Percentiles rank a stretch among this genome's conserved stretches.
These are phyloP conservation scores for Etia nguti DNA, from an alignment of 2,113 vertebrate species.

Conservation along the genomic window DNA sequence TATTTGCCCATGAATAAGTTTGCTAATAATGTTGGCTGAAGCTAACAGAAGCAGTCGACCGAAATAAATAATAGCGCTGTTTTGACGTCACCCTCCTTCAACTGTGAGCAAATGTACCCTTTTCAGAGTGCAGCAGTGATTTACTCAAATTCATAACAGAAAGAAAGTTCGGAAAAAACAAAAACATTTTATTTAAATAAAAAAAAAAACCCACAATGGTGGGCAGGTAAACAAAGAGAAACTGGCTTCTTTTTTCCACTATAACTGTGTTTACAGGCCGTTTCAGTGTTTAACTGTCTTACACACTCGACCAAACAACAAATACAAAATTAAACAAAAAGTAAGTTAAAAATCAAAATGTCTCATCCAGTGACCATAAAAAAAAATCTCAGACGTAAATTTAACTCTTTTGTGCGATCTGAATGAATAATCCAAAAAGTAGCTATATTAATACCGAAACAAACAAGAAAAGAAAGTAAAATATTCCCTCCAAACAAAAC, in stretches of 20 bases:
- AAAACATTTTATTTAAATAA: background rate
- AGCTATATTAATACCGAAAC: too few species aligned
- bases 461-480: too few species aligned
- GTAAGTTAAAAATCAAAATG: too few species aligned
- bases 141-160: background rate
- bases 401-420: too few species aligned
- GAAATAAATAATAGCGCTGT: background rate
- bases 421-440: too few species aligned
- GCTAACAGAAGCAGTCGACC: background rate
- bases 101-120: background rate
- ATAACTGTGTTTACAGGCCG: background rate
- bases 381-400: too few species aligned
- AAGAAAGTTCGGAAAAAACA: rapidly evolving
- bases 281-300: background rate
- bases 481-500: too few species aligned
- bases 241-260: background rate
- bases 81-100: background rate
- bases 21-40: background rate
- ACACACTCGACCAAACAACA: background rate
- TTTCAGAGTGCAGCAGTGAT: background rate
- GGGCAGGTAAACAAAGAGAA: background rate
- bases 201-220: background rate
- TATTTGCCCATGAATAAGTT: background rate
- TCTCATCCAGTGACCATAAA: too few species aligned
- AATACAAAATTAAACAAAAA: too few species aligned